phyloP scores from a whole-genome alignment of 2,888 invertebrate species.

The Periphyllus acericola region DNA sequence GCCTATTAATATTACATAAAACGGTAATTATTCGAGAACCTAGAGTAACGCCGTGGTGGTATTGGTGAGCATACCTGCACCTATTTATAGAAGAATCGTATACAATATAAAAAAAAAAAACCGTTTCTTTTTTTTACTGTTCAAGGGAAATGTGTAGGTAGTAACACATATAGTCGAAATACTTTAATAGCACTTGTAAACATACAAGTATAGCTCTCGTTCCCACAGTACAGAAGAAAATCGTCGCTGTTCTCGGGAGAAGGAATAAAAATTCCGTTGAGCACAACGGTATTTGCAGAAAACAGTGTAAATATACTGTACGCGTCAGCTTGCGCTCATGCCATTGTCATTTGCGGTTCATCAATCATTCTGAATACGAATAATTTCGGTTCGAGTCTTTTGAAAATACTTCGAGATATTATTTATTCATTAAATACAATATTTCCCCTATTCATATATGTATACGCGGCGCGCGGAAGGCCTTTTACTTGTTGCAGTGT shows the following conservation, averaged over 20 bases:
- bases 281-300: conserved; percentile 35
- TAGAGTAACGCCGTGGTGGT: neutral
- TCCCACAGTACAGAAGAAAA: conserved; percentile 1
- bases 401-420: conserved; percentile 35
- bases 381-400: conserved; percentile 38
- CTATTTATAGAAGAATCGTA: neutral
- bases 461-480: neutral
- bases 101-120: neutral
- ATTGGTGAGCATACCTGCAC: neutral
- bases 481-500: neutral
- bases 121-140: conserved; percentile 12
- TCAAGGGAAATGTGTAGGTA: neutral
- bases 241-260: neutral
- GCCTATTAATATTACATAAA: neutral
- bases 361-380: conserved; percentile 56
- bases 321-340: neutral
- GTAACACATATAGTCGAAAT: neutral
- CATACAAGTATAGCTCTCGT: conserved; percentile 8
- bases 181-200: conserved; percentile 11
- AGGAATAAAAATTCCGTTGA: conserved; percentile 18
- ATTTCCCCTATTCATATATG: conserved; percentile 41
- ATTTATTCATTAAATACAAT: conserved; percentile 55
- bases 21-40: neutral
- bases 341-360: conserved; percentile 49
- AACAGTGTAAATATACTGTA: neutral